Percentiles rank a stretch among this genome's conserved stretches.
Evolutionary conservation across 2,113 vertebrate genomes (phyloP).

Genomic region (Thalassoma bifasciatum): DNA sequence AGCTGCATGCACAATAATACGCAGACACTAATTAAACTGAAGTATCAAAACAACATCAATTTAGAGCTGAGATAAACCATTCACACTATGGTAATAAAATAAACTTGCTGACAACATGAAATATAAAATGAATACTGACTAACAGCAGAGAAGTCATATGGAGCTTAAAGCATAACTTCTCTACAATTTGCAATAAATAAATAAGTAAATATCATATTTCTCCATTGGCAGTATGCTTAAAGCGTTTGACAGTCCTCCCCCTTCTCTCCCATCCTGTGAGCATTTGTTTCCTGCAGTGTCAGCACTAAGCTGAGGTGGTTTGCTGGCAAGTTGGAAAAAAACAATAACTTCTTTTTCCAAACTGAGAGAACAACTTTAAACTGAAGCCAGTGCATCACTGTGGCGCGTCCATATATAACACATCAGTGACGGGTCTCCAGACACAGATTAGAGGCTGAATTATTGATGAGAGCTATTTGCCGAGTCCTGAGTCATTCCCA

Average conservation of each 20-base stretch:
- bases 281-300: constrained; percentile 14
- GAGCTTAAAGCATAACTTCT: background rate
- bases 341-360: background rate
- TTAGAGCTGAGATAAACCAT: too few relatives aligned
- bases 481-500: constrained; percentile 51
- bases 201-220: background rate
- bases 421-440: constrained; percentile 67
- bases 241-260: background rate
- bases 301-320: background rate
- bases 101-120: too few relatives aligned
- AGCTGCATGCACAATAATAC: too few relatives aligned
- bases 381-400: constrained; percentile 18
- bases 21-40: too few relatives aligned
- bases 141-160: background rate
- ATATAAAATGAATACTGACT: too few relatives aligned
- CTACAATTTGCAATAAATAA: background rate
- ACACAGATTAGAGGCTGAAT: constrained; percentile 77
- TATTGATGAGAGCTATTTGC: constrained; percentile 75
- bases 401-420: constrained; percentile 60
- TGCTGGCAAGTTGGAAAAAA: background rate
- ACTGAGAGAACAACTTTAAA: background rate
- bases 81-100: too few relatives aligned
- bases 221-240: background rate
- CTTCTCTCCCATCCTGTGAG: constrained; percentile 25
- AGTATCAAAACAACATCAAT: too few relatives aligned